Percentiles rank a stretch among this genome's conserved stretches.
phyloP scores from a whole-genome alignment of 2,797 vertebrate genomes.

The Philypnodon macrostomus region DNA sequence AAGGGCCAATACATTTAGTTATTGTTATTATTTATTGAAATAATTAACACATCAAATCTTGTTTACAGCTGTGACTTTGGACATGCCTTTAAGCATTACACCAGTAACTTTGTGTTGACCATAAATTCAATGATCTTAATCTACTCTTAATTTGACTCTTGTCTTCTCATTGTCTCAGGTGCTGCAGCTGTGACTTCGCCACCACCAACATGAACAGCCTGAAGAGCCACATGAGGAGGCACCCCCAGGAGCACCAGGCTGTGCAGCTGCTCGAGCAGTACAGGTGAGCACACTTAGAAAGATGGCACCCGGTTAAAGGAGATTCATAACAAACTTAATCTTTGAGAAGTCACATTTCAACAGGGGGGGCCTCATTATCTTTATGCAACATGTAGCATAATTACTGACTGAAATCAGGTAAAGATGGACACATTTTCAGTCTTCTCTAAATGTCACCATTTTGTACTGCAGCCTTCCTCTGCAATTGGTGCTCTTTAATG shows the following conservation, averaged over 20 bases:
- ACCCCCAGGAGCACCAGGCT: slow-evolving; percentile 86
- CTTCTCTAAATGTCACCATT: not conserved
- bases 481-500: slow-evolving; percentile 3
- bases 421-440: slow-evolving; percentile 1
- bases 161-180: slow-evolving; percentile 56
- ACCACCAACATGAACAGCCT: slow-evolving; percentile 89
- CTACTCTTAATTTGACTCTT: slow-evolving; percentile 2
- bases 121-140: slow-evolving; percentile 14
- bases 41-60: too few relatives aligned
- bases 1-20: too few relatives aligned
- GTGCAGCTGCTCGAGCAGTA: slow-evolving; percentile 88
- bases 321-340: slow-evolving; percentile 6
- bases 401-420: not conserved
- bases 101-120: too few relatives aligned
- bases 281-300: slow-evolving; percentile 71
- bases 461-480: not conserved
- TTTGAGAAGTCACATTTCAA: too few relatives aligned
- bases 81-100: too few relatives aligned
- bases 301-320: slow-evolving; percentile 18
- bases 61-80: too few relatives aligned
- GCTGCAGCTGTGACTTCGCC: slow-evolving; percentile 86
- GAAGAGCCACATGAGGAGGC: slow-evolving; percentile 87
- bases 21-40: too few relatives aligned
- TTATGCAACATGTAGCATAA: not conserved
- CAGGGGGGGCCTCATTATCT: slow-evolving; percentile 21